These are phyloP conservation scores for Mamestra brassicae DNA, from an alignment of 2,888 invertebrate species.

Conservation along the genomic window DNA sequence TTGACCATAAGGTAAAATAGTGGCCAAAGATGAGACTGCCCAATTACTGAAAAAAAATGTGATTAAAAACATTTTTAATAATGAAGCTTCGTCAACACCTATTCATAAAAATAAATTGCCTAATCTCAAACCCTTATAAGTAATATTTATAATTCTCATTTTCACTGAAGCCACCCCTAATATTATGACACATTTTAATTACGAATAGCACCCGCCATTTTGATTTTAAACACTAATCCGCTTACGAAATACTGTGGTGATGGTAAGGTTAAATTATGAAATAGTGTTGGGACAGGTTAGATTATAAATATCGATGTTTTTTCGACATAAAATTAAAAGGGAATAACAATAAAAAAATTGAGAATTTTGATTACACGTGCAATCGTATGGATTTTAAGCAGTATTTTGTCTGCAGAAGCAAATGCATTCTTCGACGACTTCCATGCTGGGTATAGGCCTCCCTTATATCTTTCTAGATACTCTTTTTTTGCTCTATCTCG, in stretches of 20 bases:
- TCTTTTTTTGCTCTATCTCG: too few relatives aligned
- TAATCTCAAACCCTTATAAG: constrained; percentile 53
- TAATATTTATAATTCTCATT: constrained; percentile 71
- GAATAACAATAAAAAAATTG: too few relatives aligned
- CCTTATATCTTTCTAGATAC: too few relatives aligned
- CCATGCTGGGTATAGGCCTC: too few relatives aligned
- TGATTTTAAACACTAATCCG: constrained; percentile 87
- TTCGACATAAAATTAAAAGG: neutral
- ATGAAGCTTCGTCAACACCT: constrained; percentile 10
- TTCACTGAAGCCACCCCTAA: constrained; percentile 76
- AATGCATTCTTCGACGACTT: neutral
- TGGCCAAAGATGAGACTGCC: too few relatives aligned
- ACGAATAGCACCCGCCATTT: constrained; percentile 80
- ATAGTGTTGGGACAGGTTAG: constrained; percentile 72
- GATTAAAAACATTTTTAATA: constrained; percentile 1
- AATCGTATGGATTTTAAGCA: neutral
- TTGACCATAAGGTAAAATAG: too few relatives aligned
- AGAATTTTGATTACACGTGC: neutral
- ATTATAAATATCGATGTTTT: constrained; percentile 40
- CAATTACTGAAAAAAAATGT: neutral
- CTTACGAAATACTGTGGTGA: constrained; percentile 79
- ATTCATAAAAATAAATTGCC: constrained; percentile 58
- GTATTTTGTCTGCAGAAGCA: neutral
- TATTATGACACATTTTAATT: constrained; percentile 89
- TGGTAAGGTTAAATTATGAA: constrained; percentile 78